Percentiles rank a stretch among this genome's conserved stretches.
phyloP scores from a whole-genome alignment of 2,113 vertebrate species.

The Chamaea fasciata region DNA sequence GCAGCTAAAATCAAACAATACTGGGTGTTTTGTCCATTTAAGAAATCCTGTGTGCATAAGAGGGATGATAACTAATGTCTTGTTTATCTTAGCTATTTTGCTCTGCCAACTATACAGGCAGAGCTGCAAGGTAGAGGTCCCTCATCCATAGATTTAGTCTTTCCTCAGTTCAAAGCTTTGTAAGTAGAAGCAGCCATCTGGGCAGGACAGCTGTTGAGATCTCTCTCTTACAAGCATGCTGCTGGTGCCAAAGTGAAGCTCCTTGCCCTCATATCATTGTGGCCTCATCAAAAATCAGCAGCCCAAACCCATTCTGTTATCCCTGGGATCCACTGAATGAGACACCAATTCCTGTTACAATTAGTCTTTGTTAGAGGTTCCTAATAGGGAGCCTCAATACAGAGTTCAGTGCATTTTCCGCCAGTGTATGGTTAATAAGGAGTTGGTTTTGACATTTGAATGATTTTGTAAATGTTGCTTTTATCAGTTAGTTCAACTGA shows the following conservation, averaged over 20 bases:
- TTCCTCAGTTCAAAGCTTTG: constrained; percentile 11
- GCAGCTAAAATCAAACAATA: background rate
- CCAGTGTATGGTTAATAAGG: background rate
- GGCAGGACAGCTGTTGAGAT: constrained; percentile 45
- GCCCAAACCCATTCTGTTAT: background rate
- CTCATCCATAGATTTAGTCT: background rate
- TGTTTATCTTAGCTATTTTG: background rate
- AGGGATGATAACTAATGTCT: background rate
- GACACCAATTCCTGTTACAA: background rate
- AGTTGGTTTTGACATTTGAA: background rate
- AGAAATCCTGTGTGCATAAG: background rate
- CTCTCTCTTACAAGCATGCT: background rate
- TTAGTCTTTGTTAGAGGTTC: background rate
- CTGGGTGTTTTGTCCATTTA: background rate
- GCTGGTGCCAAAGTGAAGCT: constrained; percentile 35
- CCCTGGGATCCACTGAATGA: background rate
- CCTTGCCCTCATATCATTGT: background rate
- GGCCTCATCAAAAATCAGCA: background rate
- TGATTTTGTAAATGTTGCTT: background rate
- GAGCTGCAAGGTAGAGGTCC: background rate
- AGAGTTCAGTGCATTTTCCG: background rate
- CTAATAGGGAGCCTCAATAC: background rate
- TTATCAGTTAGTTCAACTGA: background rate
- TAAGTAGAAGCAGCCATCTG: constrained; percentile 54
- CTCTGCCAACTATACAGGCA: background rate